Conservation (phyloP, 1,140 invertebrate species). For the Daktulosphaira vitifoliae region DNA sequence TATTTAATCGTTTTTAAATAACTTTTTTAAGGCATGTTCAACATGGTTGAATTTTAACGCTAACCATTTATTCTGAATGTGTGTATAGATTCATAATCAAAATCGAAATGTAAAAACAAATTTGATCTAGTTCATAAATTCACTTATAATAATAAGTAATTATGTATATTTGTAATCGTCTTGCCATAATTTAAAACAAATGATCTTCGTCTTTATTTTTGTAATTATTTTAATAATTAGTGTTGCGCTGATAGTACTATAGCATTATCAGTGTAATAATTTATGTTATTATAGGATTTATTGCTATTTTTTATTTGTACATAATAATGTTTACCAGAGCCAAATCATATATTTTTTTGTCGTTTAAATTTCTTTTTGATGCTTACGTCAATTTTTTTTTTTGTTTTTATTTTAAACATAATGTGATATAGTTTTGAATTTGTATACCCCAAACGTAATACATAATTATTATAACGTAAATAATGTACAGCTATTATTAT, state of each 20-base stretch:
- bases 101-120: too few relatives aligned
- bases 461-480: not conserved
- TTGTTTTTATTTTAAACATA: not conserved
- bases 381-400: not conserved
- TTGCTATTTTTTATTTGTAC: not conserved
- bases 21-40: too few relatives aligned
- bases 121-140: too few relatives aligned
- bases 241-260: too few relatives aligned
- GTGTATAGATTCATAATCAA: too few relatives aligned
- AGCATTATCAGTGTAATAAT: conserved; percentile 7
- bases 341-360: not conserved
- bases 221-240: not conserved
- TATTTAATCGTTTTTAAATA: too few relatives aligned
- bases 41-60: too few relatives aligned
- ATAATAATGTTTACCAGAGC: conserved; percentile 2
- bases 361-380: not conserved
- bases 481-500: not conserved
- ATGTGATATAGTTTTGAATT: not conserved
- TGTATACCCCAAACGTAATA: not conserved
- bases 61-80: too few relatives aligned
- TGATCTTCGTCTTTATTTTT: conserved; percentile 21
- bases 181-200: conserved; percentile 3
- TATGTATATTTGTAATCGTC: too few relatives aligned
- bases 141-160: too few relatives aligned
- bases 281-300: not conserved